Percentiles rank a stretch among this genome's conserved stretches.
phyloP scores from a whole-genome alignment of 2,113 vertebrate species.

The Ctenodactylus gundi region DNA sequence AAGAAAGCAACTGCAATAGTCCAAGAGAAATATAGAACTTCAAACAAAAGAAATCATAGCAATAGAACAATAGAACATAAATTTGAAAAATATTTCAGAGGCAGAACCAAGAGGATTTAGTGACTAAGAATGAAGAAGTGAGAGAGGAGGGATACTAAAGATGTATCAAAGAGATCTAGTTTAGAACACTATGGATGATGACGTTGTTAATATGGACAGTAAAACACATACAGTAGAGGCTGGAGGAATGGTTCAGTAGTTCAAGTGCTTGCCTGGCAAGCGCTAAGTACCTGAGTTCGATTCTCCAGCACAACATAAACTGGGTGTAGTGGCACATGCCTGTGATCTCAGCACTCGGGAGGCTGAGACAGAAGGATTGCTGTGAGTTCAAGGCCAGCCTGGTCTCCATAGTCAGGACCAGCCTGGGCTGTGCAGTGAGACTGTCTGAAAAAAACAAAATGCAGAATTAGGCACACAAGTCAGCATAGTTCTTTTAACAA shows the following conservation, averaged over 20 bases:
- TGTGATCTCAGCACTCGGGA: no score
- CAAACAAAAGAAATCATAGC: background rate
- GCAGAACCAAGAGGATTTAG: background rate
- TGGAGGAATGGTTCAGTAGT: no score
- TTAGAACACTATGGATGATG: background rate
- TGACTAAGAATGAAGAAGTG: background rate
- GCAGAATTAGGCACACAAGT: background rate
- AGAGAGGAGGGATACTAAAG: background rate
- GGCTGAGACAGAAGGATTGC: no score
- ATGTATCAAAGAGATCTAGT: background rate
- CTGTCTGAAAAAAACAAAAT: no score
- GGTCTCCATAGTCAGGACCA: no score
- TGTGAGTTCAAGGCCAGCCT: no score
- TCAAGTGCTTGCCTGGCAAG: no score
- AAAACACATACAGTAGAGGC: background rate
- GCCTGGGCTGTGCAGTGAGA: no score
- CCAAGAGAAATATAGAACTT: background rate
- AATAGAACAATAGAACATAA: background rate
- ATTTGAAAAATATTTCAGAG: background rate
- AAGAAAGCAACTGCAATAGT: background rate
- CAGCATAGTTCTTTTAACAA: slow-evolving; percentile 23
- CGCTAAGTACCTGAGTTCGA: no score
- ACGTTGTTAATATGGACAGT: background rate
- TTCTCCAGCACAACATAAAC: no score
- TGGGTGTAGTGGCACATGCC: no score